Base-by-base conservation (phyloP, 2,113 vertebrate species). In the Macroglossus sobrinus region DNA sequence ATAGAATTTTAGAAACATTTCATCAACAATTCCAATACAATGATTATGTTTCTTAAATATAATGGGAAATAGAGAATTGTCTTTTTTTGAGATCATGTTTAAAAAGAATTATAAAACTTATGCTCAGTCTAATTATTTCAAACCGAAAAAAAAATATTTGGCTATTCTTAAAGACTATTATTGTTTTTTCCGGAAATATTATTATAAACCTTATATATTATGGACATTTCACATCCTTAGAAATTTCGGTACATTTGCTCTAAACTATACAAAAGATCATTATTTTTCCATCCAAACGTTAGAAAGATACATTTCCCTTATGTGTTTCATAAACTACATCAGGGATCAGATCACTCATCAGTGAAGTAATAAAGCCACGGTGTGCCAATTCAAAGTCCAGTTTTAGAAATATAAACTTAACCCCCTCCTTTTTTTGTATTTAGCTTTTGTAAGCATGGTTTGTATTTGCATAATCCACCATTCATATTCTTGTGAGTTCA, bases 1-100 rank as follows among this genome's bases (percentile, higher is more conserved):
- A 97, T 88, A 98, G 98, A 98, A 98, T 94, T 98, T 97, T 96
- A 96, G 97, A 98, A 98, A 98, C 98, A 98, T 98, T 98, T 98
- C 96, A 98, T 98, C 96, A 98, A 97, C 93, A 96, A 98, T 98
- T 98, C 96, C 96, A 97, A 91, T 97, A 97, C 97, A 98, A 96
- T 98, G 97, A 97, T 93, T 95, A 96, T 98, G 98, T 98, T 98
- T 98, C 98, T 98, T 98, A 98, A 98, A 97, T 97, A 97, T 98
- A 94, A 97, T 97, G 97, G 94, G 78, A 98, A 98, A 98, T 97
- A 96, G 90, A 98, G 43, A 95, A 96, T 97, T 93, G 92, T 98
- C 97, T 98, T 98, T 98, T 89, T 93, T 22, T 98, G 91, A 97
- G 88, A 91, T 98, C 97, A 98, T 97, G 95, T 98, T 97, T 97